These are phyloP conservation scores for Forbesichthys agassizii DNA, from an alignment of 2,113 vertebrate species.

Conservation along the genomic window DNA sequence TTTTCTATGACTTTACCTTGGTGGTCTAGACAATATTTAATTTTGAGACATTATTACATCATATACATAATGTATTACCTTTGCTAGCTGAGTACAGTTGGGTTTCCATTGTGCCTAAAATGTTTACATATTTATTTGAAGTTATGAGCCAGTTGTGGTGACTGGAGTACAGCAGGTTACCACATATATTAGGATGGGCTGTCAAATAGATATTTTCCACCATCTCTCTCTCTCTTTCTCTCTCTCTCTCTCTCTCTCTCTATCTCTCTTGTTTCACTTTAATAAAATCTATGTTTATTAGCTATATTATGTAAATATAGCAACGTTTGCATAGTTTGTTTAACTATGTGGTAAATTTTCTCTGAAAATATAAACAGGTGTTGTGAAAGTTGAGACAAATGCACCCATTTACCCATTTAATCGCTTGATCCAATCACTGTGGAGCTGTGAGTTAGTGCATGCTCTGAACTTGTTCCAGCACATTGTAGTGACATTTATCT, in stretches of 20 bases:
- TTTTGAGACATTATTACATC: not conserved
- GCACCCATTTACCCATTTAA: too few relatives aligned
- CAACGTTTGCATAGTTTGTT: too few relatives aligned
- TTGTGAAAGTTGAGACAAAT: too few relatives aligned
- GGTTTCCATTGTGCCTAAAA: slow-evolving; percentile 35
- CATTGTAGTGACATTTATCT: too few relatives aligned
- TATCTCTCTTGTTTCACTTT: slow-evolving; percentile 2
- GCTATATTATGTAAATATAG: too few relatives aligned
- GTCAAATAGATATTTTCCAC: slow-evolving; percentile 18
- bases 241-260: slow-evolving; percentile 1
- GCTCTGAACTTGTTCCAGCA: too few relatives aligned
- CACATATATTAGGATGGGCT: slow-evolving; percentile 18
- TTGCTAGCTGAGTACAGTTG: slow-evolving; percentile 10
- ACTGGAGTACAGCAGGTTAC: slow-evolving; percentile 12
- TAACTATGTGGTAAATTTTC: too few relatives aligned
- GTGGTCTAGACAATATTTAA: slow-evolving; percentile 2
- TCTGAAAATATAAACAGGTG: too few relatives aligned
- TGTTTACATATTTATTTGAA: slow-evolving; percentile 48
- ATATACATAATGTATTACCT: slow-evolving; percentile 1
- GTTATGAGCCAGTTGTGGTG: slow-evolving; percentile 25
- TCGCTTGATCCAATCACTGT: too few relatives aligned
- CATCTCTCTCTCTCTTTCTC: not conserved
- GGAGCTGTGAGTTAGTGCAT: too few relatives aligned
- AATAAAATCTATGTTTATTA: not conserved
- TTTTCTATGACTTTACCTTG: not conserved